Base-by-base conservation (phyloP, 2,113 vertebrate species). In the Tragulus kanchil region DNA sequence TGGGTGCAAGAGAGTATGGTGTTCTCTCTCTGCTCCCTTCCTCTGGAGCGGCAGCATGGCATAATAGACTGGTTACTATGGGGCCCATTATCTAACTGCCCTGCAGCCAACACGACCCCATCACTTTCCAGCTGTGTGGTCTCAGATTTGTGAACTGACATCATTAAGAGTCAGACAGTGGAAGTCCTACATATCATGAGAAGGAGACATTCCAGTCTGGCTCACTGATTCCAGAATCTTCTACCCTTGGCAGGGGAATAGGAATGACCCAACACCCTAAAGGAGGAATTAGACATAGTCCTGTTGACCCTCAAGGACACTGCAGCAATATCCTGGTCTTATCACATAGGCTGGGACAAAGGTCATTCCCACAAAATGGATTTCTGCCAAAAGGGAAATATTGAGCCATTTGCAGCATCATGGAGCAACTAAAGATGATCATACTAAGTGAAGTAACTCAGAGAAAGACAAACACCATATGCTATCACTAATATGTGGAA, bases 361-460 rank as follows among this genome's bases (percentile, higher is more conserved):
- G 56, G 45, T 65, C 42, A 67, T 87, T 59, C n/a, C 31, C 59
- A 69, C 54, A 89, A 78, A 92, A n/a, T 59, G 15, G 45, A 42
- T 45, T 77, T 95, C 58, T 83, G 26, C 16, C 45, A 45, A 28
- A 77, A 59, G 64, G 69, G 84, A 82, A 89, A 77, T 36, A 36
- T 65, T 54, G 50, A 78, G 75, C 26, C 28, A 54, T 28, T 31
- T 54, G 50, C 16, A 78, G 52, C 50, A 31, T 19, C 2, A n/a
- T 19, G 48, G 75, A 78, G 75, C 48, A 78, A 52, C 50, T 31
- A 54, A 9, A 54, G 75, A 54, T 52, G 48, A 54, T 31, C 48
- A 52, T 78, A 31, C 50, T 19, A 3, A 50, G 5, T 54, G 16
- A 78, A 78, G 31, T 54, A 52, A 77, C 15, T 31, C 26, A 78